Base-by-base conservation (phyloP, 2,888 invertebrate species). In the Stictocephala bisonia region DNA sequence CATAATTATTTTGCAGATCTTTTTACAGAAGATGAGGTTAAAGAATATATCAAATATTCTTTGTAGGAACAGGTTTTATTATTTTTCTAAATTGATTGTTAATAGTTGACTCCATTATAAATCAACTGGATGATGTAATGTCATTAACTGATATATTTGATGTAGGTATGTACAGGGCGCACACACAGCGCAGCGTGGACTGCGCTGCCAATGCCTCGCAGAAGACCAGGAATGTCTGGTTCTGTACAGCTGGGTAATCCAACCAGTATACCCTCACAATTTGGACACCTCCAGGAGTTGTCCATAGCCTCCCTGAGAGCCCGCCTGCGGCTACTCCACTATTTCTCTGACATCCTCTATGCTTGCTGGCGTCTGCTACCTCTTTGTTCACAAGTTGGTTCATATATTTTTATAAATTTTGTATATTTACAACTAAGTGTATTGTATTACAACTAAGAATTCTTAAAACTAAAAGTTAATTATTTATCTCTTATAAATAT, bases 131-230 rank as follows among this genome's bases (percentile, higher is more conserved):
- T n/a, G n/a, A n/a, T n/a, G n/a, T n/a, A n/a, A n/a, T n/a, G n/a
- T n/a, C n/a, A n/a, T n/a, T n/a, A n/a, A n/a, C n/a, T n/a, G n/a
- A n/a, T n/a, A n/a, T n/a, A n/a, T n/a, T n/a, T n/a, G n/a, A 67
- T 70, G 20, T 79, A 86, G 86, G 87, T 90, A 58, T 88, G 89
- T 1, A 88, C 89, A 2, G 90, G 90, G 3, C 82, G 88, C 71
- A 88, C 88, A 11, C 90, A 90, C 81, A 87, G 88, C 79, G 87
- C 88, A 1, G 89, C 89, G 1, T 90, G 90, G 89, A 88, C 89
- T 0, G 86, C 88, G 1, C 84, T 86, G 0, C 84, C 88, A 6
- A 83, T 87, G 44, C 87, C 86, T 0, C 82, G 84, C 27, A 81
- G 87, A 60, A 80, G 83, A 4, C 86, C 87, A n/a, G 88, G 88